Percentiles rank a stretch among this genome's conserved stretches.
Evolutionary conservation across 1,140 invertebrate genomes (phyloP).

Genomic region (Papilio machaon): DNA sequence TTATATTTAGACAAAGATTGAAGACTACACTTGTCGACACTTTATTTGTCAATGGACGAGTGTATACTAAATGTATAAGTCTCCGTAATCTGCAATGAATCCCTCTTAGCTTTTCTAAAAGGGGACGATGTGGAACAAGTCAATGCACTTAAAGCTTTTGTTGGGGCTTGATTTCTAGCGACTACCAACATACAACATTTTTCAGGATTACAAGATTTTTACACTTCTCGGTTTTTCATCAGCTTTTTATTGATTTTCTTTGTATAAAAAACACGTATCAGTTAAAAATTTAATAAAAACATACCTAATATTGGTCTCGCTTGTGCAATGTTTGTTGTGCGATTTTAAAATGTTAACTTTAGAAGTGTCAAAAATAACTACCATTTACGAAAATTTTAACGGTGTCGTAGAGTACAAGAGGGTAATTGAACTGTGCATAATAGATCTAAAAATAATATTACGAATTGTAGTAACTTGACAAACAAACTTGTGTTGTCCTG

Average conservation of each 20-base stretch:
- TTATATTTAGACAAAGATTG: background rate
- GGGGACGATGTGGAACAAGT: conserved; percentile 48
- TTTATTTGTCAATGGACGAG: background rate
- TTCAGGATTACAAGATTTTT: background rate
- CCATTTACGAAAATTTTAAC: background rate
- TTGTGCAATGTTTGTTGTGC: background rate
- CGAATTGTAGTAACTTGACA: background rate
- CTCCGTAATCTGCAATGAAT: conserved; percentile 53
- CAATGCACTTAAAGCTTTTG: conserved; percentile 53
- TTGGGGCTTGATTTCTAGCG: conserved; percentile 7
- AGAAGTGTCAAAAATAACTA: conserved; percentile 1
- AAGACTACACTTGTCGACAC: background rate
- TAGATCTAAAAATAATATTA: background rate
- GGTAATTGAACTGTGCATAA: background rate
- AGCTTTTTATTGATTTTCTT: no score
- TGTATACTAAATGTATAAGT: conserved; percentile 9
- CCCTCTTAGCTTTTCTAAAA: conserved; percentile 44
- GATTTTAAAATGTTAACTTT: background rate
- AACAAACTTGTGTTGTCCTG: background rate
- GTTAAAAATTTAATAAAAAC: background rate
- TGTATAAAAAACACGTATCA: no score
- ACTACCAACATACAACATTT: background rate
- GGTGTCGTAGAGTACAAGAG: background rate
- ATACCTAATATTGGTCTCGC: background rate
- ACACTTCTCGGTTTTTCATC: no score